Percentiles rank a stretch among this genome's conserved stretches.
These are phyloP conservation scores for Smittia sp. DNA, from an alignment of 2,888 invertebrate species.

Conservation along the genomic window DNA sequence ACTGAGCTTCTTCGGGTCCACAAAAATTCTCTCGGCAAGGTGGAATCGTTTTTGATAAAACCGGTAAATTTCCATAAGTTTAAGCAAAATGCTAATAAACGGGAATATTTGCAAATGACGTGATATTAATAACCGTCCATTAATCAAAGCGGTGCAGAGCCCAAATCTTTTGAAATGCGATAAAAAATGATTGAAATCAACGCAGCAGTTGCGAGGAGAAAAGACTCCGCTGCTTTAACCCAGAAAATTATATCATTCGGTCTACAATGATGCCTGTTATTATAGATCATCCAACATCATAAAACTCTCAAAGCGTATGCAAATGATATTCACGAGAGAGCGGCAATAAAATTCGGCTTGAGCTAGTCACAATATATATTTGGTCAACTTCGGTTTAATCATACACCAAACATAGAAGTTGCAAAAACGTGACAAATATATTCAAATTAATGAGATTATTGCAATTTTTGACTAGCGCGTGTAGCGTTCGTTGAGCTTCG, in stretches of 20 bases:
- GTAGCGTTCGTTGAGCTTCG: too few relatives aligned
- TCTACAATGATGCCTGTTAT: neutral
- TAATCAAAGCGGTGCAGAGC: constrained; percentile 16
- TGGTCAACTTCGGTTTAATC: too few relatives aligned
- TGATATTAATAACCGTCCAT: constrained; percentile 22
- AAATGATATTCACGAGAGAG: too few relatives aligned
- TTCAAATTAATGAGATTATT: too few relatives aligned
- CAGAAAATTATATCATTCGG: neutral
- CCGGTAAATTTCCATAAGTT: constrained; percentile 6
- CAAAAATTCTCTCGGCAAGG: neutral
- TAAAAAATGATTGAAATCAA: neutral
- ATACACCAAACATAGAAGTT: too few relatives aligned
- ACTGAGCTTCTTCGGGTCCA: neutral
- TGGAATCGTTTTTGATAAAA: neutral
- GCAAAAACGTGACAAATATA: too few relatives aligned
- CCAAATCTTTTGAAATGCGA: neutral
- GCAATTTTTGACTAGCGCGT: too few relatives aligned
- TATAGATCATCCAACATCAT: neutral
- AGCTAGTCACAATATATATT: too few relatives aligned
- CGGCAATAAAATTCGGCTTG: too few relatives aligned
- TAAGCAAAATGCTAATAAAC: constrained; percentile 34
- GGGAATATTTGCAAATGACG: constrained; percentile 33
- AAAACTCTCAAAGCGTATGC: too few relatives aligned
- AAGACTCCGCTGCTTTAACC: neutral
- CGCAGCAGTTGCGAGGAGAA: neutral